Conservation (phyloP, 2,797 vertebrate genomes). For the Myiotriccus ornatus region DNA sequence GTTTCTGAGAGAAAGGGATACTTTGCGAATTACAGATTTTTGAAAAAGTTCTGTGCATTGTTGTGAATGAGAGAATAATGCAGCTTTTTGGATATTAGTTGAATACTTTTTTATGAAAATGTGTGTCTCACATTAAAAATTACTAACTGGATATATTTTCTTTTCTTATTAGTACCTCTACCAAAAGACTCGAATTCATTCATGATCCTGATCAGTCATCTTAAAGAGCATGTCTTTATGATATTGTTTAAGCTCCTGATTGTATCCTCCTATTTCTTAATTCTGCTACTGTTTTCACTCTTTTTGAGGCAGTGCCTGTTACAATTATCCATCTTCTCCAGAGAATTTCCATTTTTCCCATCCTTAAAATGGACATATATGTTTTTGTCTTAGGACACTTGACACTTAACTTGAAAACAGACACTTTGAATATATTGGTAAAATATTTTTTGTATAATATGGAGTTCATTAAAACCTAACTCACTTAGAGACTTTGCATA, state of each 20-base stretch:
- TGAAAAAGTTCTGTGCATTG: accelerated
- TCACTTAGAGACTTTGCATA: background rate
- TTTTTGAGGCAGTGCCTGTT: background rate
- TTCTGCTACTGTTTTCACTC: background rate
- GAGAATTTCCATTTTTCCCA: background rate
- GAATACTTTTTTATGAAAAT: background rate
- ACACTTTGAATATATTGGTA: background rate
- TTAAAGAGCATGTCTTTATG: background rate
- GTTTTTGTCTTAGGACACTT: background rate
- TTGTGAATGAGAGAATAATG: background rate
- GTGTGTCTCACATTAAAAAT: background rate
- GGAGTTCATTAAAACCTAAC: background rate
- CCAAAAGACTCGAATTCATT: background rate
- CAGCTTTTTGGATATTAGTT: background rate
- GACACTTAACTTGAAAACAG: background rate
- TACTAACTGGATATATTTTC: background rate
- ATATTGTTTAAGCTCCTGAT: background rate
- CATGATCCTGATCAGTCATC: background rate
- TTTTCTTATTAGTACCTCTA: background rate
- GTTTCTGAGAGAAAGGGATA: background rate
- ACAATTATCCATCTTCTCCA: accelerated
- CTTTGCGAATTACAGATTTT: background rate
- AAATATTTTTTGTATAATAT: background rate
- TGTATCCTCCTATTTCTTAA: background rate
- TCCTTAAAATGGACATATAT: background rate